Evolutionary conservation across 2,797 vertebrate species (phyloP).

Genomic region (Pogonophryne albipinna): DNA sequence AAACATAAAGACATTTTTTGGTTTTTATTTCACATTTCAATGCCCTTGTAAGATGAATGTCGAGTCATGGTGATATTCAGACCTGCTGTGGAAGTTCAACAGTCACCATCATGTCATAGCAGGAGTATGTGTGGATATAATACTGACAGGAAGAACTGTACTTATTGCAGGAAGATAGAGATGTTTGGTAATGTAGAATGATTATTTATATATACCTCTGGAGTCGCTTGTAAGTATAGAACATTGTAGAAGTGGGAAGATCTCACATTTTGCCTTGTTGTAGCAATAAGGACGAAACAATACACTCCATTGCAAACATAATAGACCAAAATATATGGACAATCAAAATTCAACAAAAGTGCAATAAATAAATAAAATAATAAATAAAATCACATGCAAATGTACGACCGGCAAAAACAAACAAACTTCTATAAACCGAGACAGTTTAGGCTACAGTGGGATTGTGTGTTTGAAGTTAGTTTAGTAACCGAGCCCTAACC

Average conservation of each 20-base stretch:
- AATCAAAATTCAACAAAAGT: slow-evolving; percentile 45
- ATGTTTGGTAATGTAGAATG: slow-evolving; percentile 20
- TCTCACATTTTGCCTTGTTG: slow-evolving; percentile 7
- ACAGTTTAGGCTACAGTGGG: slow-evolving; percentile 29
- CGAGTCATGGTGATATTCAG: slow-evolving; percentile 34
- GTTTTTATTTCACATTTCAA: slow-evolving; percentile 75
- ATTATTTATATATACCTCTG: background rate
- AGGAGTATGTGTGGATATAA: slow-evolving; percentile 13
- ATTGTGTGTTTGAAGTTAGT: slow-evolving; percentile 33
- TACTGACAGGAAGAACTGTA: slow-evolving; percentile 35
- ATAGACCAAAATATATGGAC: slow-evolving; percentile 41
- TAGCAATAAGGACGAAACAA: slow-evolving; percentile 23
- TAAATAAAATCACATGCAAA: slow-evolving; percentile 62
- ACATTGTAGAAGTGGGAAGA: slow-evolving; percentile 6
- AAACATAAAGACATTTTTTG: slow-evolving; percentile 18
- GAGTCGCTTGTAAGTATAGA: slow-evolving; percentile 14
- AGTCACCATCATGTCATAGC: slow-evolving; percentile 46
- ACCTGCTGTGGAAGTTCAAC: slow-evolving; percentile 52
- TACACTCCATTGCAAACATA: slow-evolving; percentile 61
- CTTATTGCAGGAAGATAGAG: slow-evolving; percentile 61
- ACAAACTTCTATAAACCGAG: slow-evolving; percentile 46
- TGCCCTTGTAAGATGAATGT: slow-evolving; percentile 53
- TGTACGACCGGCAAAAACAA: slow-evolving; percentile 40
- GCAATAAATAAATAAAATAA: slow-evolving; percentile 51
- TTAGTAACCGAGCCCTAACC: slow-evolving; percentile 57